A percentile compares a stretch with the other conserved stretches of the same genome.
These are phyloP conservation scores for Ectemnius continuus DNA, from an alignment of 2,888 invertebrate species.

Conservation along the genomic window DNA sequence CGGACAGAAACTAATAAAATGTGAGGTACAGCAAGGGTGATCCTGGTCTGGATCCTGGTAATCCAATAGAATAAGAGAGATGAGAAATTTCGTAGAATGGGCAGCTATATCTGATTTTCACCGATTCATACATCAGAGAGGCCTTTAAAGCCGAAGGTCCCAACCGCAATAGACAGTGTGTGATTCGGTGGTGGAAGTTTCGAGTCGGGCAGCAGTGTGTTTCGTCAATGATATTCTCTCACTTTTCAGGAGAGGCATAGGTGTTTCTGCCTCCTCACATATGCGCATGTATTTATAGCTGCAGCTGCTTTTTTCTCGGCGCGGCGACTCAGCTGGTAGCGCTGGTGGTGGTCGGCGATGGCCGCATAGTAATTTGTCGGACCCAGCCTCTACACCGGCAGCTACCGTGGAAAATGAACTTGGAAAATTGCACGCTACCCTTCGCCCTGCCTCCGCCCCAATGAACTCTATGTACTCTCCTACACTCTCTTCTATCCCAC, in stretches of 20 bases:
- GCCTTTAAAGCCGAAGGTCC: no score
- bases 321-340: not conserved
- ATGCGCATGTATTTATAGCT: not conserved
- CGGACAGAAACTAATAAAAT: no score
- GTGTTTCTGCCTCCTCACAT: not conserved
- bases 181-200: not conserved
- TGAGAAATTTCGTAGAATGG: no score
- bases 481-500: no score
- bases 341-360: not conserved
- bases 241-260: not conserved
- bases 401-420: slow-evolving; percentile 3
- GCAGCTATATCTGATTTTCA: no score
- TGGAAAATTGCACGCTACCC: not conserved
- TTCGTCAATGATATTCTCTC: not conserved
- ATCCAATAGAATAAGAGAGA: no score
- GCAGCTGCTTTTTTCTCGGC: not conserved
- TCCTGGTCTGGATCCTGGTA: no score
- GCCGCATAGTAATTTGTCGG: slow-evolving; percentile 4
- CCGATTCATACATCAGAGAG: no score
- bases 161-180: no score
- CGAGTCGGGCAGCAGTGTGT: not conserved
- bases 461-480: no score
- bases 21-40: no score
- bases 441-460: no score
- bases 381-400: not conserved